A percentile compares a stretch with the other conserved stretches of the same genome.
Conservation (phyloP, 92 coral and sea anemone genomes). For the Parazoanthus atlanticus region DNA sequence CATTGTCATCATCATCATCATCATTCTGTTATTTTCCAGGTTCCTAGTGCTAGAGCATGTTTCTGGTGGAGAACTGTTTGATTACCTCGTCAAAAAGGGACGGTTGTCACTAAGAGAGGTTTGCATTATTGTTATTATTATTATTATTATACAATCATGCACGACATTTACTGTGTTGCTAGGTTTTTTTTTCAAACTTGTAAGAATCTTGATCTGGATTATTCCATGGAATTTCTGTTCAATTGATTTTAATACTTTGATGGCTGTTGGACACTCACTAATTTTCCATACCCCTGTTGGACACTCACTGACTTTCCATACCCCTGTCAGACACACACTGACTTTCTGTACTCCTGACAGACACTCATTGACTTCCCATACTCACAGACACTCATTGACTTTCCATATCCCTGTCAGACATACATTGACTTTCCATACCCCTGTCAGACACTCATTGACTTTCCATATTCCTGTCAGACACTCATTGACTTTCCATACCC, state of each 20-base stretch:
- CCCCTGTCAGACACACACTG: neutral
- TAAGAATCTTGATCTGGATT: no score
- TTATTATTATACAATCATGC: neutral
- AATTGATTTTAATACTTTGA: no score
- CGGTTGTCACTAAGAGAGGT: constrained; percentile 90
- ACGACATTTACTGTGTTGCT: neutral
- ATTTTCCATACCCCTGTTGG: neutral
- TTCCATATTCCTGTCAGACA: neutral
- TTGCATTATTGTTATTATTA: neutral
- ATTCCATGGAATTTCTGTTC: no score
- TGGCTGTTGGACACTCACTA: no score
- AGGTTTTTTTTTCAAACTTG: no score
- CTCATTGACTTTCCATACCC: neutral
- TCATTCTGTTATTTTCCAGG: constrained; percentile 39
- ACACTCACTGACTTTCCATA: neutral
- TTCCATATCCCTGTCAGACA: neutral
- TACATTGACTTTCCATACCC: neutral
- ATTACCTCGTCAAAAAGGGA: constrained; percentile 90
- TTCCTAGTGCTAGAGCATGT: constrained; percentile 94
- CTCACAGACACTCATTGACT: neutral
- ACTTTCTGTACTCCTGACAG: neutral
- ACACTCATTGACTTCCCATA: neutral
- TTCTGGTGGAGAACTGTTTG: constrained; percentile 97
- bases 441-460: neutral
- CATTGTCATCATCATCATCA: neutral